Evolutionary conservation across 2,113 vertebrate species (phyloP), one percentile per base, ranked within the genome.

Genomic region (Heliornis fulica): DNA sequence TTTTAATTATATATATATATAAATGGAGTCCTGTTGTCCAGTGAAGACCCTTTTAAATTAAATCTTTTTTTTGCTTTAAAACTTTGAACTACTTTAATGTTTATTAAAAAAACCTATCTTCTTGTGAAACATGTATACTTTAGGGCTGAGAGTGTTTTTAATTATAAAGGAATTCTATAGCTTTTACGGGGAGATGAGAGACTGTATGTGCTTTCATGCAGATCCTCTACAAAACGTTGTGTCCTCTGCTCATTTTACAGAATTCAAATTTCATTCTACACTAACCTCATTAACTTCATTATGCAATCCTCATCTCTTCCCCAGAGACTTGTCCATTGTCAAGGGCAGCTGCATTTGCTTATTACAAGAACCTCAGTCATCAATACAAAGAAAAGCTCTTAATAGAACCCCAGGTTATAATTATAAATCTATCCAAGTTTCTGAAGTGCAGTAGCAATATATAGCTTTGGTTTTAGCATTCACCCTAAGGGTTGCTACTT

Each of bases 301-400:
- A 83, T 77, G 64, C 68, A 91, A 41, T 69, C 77, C 31, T 79
- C 86, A 50, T 80, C 68, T 82, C 71, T 65, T 93, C 96, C 77
- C 77, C 40, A 61, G 96, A 89, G 96, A 93, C 87, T 92, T 81
- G 71, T 34, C 90, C 89, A 94, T 96, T 95, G 94, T 96, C 96
- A 96, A 93, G 77, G 93, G 95, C 96, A 97, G 90, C 94, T 97
- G 97, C 90, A 71, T 94, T 96, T 94, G 84, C 92, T 96, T 92
- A 80, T 96, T 96, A 93, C 61, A 93, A 94, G 90, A 96, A 87
- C 56, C 41, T 83, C 77, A 53, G 89, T 96, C 84, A 92, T 85
- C 83, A 85, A 80, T 94, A 76, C 65, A 97, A 92, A 89, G 65
- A 71, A 94, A 74, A 94, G 84, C 72, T 87, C 86, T 90, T 92